Percentiles rank a stretch among this genome's conserved stretches.
Evolutionary conservation across 30 jellyfish, hydroid and myxozoan genomes (phyloP).

Genomic region (Cassiopea xamachana): DNA sequence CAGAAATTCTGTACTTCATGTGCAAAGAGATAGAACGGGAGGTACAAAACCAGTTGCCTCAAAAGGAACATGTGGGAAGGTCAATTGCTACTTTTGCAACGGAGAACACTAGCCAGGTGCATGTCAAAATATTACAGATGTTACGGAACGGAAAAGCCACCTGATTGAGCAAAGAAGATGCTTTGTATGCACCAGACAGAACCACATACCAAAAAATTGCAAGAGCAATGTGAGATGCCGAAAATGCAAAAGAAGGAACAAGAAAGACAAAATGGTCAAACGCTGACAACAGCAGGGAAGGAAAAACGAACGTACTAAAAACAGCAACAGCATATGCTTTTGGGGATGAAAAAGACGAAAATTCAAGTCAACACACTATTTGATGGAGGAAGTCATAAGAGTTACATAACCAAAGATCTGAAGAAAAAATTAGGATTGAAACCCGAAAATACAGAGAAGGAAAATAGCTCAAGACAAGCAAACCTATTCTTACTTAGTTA

Average conservation of each 20-base stretch:
- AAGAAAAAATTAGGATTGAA: slow-evolving; percentile 1
- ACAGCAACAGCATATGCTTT: slow-evolving; percentile 39
- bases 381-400: slow-evolving; percentile 4
- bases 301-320: slow-evolving; percentile 19
- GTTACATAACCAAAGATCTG: slow-evolving; percentile 4
- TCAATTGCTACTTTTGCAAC: slow-evolving; percentile 26
- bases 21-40: slow-evolving; percentile 12
- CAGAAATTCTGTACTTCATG: slow-evolving; percentile 26
- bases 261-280: background rate
- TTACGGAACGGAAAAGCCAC: slow-evolving; percentile 11
- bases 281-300: slow-evolving; percentile 13
- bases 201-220: slow-evolving; percentile 22
- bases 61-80: background rate
- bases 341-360: slow-evolving; percentile 1
- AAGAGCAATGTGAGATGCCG: slow-evolving; percentile 11
- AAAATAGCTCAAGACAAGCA: slow-evolving; percentile 11
- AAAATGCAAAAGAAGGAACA: slow-evolving; percentile 12
- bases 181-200: background rate
- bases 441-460: slow-evolving; percentile 8
- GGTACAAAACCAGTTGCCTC: background rate
- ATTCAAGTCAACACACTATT: background rate
- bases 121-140: slow-evolving; percentile 27
- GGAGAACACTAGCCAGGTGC: slow-evolving; percentile 24
- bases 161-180: background rate
- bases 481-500: background rate